Base-by-base conservation (phyloP, 2,113 vertebrate genomes). In the Archocentrus centrarchus region DNA sequence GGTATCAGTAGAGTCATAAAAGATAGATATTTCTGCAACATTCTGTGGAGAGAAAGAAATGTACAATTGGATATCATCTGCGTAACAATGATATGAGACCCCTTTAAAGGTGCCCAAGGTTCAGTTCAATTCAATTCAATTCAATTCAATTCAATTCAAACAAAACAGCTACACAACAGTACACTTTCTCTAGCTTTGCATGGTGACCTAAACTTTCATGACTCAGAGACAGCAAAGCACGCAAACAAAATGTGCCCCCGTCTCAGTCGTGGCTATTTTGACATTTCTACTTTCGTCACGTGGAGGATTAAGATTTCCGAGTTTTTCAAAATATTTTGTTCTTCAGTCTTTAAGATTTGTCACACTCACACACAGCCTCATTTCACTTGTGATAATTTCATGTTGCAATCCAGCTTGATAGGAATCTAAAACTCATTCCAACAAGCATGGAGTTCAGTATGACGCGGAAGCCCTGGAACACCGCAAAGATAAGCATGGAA, bases 281-380 rank as follows among this genome's bases (percentile, higher is more conserved):
- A 18, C 11, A 55, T 53, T 73, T 5, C 58, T 44, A 20, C 27
- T 60, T 66, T 41, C 22, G 17, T 59, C 9, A 88, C 82, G 59
- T 70, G 30, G 55, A 15, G 55, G 81, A 86, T 90, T 85, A 83
- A 60, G 75, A 76, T 80, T 80, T 47, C 39, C 70, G 24, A 58
- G 77, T 68, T 88, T 81, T 81, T 50, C 53, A 61, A 35, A 82
- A 44, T 32, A 15, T 80, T 90, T 88, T 64, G 70, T 78, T 79
- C 53, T 81, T 81, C 73, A 39, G 70, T 76, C 59, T 14, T 62
- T 68, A 59, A 77, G 77, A 39, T 79, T 77, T 50, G 27, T 87
- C 70, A 77, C 2, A 41, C 39, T 60, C 35, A n/a, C 7, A 22
- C 55, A 11, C 35, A 59, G 44, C 44, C 37, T 63, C 14, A 50